Percentiles rank a stretch among this genome's conserved stretches.
Conservation (phyloP, 2,797 vertebrate species). For the Furcifer pardalis region DNA sequence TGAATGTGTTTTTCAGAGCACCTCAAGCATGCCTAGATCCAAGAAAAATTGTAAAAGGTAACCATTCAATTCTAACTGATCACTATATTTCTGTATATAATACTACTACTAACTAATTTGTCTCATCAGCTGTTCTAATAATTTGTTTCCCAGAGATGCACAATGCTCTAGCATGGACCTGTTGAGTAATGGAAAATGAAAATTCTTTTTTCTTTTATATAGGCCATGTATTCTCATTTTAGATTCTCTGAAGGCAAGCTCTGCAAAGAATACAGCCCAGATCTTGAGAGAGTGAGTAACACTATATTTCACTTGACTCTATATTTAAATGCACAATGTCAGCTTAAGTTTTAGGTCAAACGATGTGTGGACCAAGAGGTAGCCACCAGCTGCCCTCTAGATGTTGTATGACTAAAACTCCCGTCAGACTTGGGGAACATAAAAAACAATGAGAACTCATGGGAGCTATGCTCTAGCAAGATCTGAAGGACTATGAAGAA, state of each 20-base stretch:
- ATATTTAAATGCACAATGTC: neutral
- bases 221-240: slow-evolving; percentile 97
- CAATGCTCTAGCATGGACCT: neutral
- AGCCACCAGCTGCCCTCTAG: neutral
- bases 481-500: too few species aligned
- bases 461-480: too few species aligned
- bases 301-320: neutral
- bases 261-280: slow-evolving; percentile 88
- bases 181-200: neutral
- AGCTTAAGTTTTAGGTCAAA: neutral
- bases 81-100: neutral
- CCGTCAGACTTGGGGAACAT: too few species aligned
- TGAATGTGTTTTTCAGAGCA: slow-evolving; percentile 67
- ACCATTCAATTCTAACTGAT: slow-evolving; percentile 34
- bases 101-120: neutral
- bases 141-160: neutral
- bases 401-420: too few species aligned
- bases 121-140: neutral
- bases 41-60: slow-evolving; percentile 87
- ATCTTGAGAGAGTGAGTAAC: slow-evolving; percentile 93
- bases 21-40: slow-evolving; percentile 71
- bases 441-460: too few species aligned
- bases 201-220: slow-evolving; percentile 47
- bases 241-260: slow-evolving; percentile 92
- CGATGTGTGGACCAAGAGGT: neutral